A percentile compares a stretch with the other conserved stretches of the same genome.
Evolutionary conservation across 2,113 vertebrate genomes (phyloP).

Genomic region (Eidolon helvum): DNA sequence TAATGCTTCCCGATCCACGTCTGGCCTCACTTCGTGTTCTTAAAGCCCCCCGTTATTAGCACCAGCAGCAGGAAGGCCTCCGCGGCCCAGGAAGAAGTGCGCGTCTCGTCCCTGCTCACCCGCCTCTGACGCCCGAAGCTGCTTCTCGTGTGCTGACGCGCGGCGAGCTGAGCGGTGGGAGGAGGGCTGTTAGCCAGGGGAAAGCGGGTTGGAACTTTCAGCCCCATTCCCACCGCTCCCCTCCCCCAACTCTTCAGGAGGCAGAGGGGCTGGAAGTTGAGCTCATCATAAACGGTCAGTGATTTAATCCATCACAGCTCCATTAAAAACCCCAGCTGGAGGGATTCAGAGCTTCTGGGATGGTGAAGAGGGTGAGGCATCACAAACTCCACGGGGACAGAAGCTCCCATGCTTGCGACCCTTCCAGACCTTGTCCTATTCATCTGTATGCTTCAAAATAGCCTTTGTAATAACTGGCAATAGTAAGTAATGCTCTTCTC

Average conservation of each 20-base stretch:
- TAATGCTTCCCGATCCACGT: background rate
- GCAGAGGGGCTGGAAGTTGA: background rate
- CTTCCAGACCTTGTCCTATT: background rate
- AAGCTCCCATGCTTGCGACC: background rate
- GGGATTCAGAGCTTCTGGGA: background rate
- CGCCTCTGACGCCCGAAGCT: background rate
- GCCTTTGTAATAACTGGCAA: background rate
- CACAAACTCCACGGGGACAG: background rate
- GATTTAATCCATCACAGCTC: background rate
- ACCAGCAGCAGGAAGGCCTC: too few species aligned
- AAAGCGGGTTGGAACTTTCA: background rate
- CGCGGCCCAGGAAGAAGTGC: background rate
- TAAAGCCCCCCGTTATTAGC: rapidly evolving
- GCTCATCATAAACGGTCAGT: background rate
- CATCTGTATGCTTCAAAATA: background rate
- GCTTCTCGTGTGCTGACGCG: background rate
- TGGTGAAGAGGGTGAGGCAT: too few species aligned
- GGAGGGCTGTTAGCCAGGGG: background rate
- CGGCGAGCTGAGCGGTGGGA: background rate
- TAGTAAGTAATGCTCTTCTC: background rate
- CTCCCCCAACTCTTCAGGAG: background rate
- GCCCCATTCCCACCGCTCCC: background rate
- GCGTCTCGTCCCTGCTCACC: too few species aligned
- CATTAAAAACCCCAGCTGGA: too few species aligned
- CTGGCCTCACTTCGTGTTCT: background rate